These are phyloP conservation scores for Limanda limanda DNA, from an alignment of 2,113 vertebrate species.

Conservation along the genomic window DNA sequence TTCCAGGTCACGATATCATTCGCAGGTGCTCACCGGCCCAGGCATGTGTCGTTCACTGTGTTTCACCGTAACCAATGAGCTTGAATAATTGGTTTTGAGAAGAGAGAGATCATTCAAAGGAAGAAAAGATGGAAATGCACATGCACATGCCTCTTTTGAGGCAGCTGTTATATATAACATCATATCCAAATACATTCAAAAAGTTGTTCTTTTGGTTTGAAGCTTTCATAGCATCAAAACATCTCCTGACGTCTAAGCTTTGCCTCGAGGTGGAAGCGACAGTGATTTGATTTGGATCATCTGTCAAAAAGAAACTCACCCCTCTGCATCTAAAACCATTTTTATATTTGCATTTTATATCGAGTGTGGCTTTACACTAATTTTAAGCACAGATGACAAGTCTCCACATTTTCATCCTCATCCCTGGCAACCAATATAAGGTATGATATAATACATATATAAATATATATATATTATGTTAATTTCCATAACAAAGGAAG, in stretches of 20 bases:
- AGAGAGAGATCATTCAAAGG: neutral
- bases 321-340: neutral
- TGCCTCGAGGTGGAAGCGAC: slow-evolving; percentile 50
- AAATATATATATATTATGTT: neutral
- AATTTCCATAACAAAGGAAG: slow-evolving; percentile 2
- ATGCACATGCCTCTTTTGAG: neutral
- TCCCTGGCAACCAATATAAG: slow-evolving; percentile 6
- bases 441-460: neutral
- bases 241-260: slow-evolving; percentile 56
- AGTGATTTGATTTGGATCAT: slow-evolving; percentile 36
- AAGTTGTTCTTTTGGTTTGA: slow-evolving; percentile 10
- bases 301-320: too few species aligned
- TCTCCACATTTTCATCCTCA: neutral
- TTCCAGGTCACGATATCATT: slow-evolving; percentile 8
- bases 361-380: neutral
- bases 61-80: neutral
- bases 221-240: slow-evolving; percentile 56
- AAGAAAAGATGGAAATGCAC: neutral
- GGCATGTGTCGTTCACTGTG: neutral
- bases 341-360: slow-evolving; percentile 14
- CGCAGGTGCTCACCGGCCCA: neutral
- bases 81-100: neutral
- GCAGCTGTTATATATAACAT: neutral
- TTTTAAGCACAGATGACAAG: slow-evolving; percentile 16
- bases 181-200: slow-evolving; percentile 23